Evolutionary conservation across 2,888 invertebrate genomes (phyloP).

Genomic region (Hypomecis atomaria): DNA sequence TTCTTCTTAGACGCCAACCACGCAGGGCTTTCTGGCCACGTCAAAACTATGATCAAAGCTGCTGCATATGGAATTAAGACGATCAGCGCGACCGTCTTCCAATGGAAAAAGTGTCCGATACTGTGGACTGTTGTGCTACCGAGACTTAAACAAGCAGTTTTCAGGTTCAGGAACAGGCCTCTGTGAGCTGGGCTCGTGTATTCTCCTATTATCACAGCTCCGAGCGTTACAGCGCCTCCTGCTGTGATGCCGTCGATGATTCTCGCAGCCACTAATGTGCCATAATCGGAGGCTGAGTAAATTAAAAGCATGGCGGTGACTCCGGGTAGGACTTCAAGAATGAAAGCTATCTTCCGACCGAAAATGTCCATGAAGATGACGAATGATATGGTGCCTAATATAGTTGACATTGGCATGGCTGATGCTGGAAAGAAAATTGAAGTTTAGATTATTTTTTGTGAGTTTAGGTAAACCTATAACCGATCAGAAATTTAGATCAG

Average conservation of each 20-base stretch:
- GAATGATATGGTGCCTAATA: slow-evolving; percentile 56
- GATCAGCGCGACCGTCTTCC: slow-evolving; percentile 57
- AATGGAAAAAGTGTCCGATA: slow-evolving; percentile 52
- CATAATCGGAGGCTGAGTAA: slow-evolving; percentile 51
- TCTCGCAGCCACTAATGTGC: slow-evolving; percentile 55
- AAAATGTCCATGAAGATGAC: slow-evolving; percentile 58
- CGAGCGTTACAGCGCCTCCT: slow-evolving; percentile 54
- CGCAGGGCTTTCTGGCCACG: slow-evolving; percentile 85
- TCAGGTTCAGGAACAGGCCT: slow-evolving; percentile 64
- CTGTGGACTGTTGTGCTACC: slow-evolving; percentile 58
- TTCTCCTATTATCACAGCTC: slow-evolving; percentile 66
- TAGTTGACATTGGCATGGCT: slow-evolving; percentile 50
- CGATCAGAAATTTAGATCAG: too few relatives aligned
- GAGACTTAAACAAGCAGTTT: slow-evolving; percentile 58
- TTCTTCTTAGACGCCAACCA: slow-evolving; percentile 80
- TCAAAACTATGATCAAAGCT: slow-evolving; percentile 59
- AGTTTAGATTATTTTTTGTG: too few relatives aligned
- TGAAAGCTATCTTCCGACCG: slow-evolving; percentile 56
- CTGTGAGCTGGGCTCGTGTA: slow-evolving; percentile 62
- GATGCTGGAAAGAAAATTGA: slow-evolving; percentile 53
- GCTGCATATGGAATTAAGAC: slow-evolving; percentile 51
- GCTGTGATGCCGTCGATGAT: slow-evolving; percentile 55
- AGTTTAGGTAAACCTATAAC: too few relatives aligned
- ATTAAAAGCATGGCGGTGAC: slow-evolving; percentile 58
- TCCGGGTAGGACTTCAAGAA: slow-evolving; percentile 55